Evolutionary conservation across 2,888 invertebrate species (phyloP), one percentile per base, ranked within the genome.

Genomic region (Aproaerema taeniolella): DNA sequence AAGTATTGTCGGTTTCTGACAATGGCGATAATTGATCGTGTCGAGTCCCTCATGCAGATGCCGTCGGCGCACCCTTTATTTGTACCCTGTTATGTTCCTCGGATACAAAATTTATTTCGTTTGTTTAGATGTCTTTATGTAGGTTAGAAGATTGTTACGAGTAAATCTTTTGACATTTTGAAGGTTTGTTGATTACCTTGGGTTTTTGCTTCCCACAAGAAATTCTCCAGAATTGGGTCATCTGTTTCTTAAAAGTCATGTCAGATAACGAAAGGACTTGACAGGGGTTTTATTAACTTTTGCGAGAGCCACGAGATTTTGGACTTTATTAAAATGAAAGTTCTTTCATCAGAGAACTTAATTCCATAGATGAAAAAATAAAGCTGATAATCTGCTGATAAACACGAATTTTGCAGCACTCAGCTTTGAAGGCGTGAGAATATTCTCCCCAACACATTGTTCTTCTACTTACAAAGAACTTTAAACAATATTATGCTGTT

Each of bases 21-120:
- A 85, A 83, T 75, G 51, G 57, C 57, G 60, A 75, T 83, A 85
- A 85, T 83, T 81, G 82, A 83, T 83, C 74, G 74, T 58, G 63
- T 64, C 70, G 61, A 56, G 52, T 58, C 65, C 42, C 42, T 43
- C 67, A 63, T 64, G 67, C 81, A 82, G 80, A 81, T 80, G 82
- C 55, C 59, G 57, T 60, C 62, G 66, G 64, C 71, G 65, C 69
- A 67, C 65, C 67, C 67, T 69, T 69, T 66, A 64, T 73, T 67
- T 66, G 65, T 61, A 44, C 52, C 56, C 56, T 61, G 58, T 61
- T 51, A 55, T 51, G 45, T 46, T 31, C 31, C 31, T 33, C 30
- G 48, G 53, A 66, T 66, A 66, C 67, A 57, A 64, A 69, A 65
- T 72, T 66, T 65, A 67, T 64, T 62, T 68, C 61, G 55, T 57